A percentile compares a stretch with the other conserved stretches of the same genome.
These are phyloP conservation scores for Scaptomyza polygonia DNA, from an alignment of 2,888 invertebrate species.

Conservation along the genomic window DNA sequence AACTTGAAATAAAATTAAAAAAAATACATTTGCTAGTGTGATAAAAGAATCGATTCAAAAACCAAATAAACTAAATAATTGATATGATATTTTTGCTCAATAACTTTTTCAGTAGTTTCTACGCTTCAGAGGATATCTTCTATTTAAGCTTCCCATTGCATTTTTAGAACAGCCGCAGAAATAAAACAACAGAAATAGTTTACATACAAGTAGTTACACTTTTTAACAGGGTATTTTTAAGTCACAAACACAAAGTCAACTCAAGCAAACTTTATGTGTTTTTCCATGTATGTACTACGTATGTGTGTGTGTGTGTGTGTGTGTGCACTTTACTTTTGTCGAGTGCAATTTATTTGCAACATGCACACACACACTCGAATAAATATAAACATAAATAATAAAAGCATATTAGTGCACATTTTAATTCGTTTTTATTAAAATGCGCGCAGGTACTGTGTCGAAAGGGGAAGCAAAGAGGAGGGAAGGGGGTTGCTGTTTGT, in stretches of 20 bases:
- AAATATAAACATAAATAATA: slow-evolving; percentile 71
- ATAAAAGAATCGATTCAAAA: too few species aligned
- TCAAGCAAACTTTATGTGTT: not conserved
- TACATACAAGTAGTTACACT: not conserved
- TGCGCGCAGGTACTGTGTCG: slow-evolving; percentile 43
- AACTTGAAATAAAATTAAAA: too few species aligned
- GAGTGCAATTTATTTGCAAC: slow-evolving; percentile 74
- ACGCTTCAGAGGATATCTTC: not conserved
- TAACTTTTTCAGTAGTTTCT: too few species aligned
- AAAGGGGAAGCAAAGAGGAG: not conserved
- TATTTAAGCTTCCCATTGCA: not conserved
- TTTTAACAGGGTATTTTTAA: not conserved
- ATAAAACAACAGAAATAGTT: not conserved
- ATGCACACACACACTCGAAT: slow-evolving; percentile 51
- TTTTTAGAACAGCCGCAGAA: too few species aligned
- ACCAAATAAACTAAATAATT: too few species aligned
- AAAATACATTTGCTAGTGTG: too few species aligned
- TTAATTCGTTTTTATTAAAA: slow-evolving; percentile 76
- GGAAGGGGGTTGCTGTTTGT: slow-evolving; percentile 22
- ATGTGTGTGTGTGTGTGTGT: slow-evolving; percentile 2
- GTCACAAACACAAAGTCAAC: not conserved
- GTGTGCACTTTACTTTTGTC: slow-evolving; percentile 33
- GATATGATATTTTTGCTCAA: too few species aligned
- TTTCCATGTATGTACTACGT: slow-evolving; percentile 3
- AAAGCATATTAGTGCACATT: slow-evolving; percentile 75